These are phyloP conservation scores for Drosophila ohnishii DNA, from an alignment of 1,140 invertebrate species.

Conservation along the genomic window DNA sequence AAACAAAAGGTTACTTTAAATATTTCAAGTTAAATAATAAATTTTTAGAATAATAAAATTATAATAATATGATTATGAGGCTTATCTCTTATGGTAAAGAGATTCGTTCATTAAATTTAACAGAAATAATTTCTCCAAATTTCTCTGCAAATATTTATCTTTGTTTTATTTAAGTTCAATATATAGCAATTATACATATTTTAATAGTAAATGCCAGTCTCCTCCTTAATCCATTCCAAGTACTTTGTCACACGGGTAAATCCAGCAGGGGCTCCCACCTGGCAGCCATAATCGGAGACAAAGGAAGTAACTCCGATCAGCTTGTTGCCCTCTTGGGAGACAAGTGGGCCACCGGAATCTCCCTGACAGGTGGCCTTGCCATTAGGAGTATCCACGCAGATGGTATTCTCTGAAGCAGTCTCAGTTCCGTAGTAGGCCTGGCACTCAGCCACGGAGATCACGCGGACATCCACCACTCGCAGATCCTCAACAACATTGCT, in stretches of 20 bases:
- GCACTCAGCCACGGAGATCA: constrained; percentile 34
- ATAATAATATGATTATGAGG: no score
- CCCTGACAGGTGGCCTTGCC: constrained; percentile 64
- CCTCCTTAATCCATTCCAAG: constrained; percentile 84
- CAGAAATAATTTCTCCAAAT: neutral
- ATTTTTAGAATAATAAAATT: no score
- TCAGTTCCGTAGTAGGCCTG: constrained; percentile 45
- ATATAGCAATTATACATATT: neutral
- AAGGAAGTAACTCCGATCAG: constrained; percentile 84
- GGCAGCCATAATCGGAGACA: constrained; percentile 84
- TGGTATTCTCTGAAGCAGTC: constrained; percentile 37
- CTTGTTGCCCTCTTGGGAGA: constrained; percentile 38
- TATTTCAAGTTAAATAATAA: neutral
- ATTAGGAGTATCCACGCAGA: constrained; percentile 49
- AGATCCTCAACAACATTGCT: constrained; percentile 46
- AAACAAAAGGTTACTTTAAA: neutral
- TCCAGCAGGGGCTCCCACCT: constrained; percentile 84
- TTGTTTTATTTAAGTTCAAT: neutral
- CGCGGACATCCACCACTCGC: constrained; percentile 25
- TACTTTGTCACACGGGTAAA: constrained; percentile 84
- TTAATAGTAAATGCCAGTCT: constrained; percentile 82
- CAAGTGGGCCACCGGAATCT: constrained; percentile 62
- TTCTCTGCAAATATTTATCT: neutral
- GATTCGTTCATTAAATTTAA: no score
- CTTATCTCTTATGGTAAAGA: no score